Percentiles rank a stretch among this genome's conserved stretches.
phyloP scores from a whole-genome alignment of 2,797 vertebrate genomes.

The Pachyuromys duprasi region DNA sequence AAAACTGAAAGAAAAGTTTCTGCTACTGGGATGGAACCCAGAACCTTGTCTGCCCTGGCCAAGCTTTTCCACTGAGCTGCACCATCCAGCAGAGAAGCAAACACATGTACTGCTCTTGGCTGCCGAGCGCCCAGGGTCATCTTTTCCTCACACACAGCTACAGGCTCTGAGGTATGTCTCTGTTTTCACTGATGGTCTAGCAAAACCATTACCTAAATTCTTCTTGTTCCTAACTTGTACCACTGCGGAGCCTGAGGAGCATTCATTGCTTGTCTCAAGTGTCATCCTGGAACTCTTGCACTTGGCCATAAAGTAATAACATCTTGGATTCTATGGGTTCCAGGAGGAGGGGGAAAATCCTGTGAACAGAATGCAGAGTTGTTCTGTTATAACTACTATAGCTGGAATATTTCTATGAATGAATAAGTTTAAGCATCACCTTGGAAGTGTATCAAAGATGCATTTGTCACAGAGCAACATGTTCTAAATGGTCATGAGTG shows the following conservation, averaged over 20 bases:
- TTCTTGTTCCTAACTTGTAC: background rate
- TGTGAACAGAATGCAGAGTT: background rate
- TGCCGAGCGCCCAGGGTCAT: background rate
- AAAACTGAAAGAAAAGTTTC: background rate
- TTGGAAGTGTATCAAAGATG: conserved; percentile 1
- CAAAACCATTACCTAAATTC: background rate
- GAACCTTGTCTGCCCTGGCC: background rate
- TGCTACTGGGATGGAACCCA: background rate
- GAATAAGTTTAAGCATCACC: background rate
- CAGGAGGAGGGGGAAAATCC: background rate
- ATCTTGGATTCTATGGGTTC: background rate
- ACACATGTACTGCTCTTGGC: background rate
- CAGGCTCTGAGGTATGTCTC: background rate
- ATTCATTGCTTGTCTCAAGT: background rate
- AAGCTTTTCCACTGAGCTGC: background rate
- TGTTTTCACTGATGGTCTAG: background rate
- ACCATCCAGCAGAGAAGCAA: background rate
- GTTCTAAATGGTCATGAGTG: background rate
- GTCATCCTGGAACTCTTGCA: background rate
- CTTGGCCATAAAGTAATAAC: background rate
- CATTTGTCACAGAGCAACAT: background rate
- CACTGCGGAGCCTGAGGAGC: background rate
- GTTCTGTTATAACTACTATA: background rate
- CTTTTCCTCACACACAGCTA: background rate
- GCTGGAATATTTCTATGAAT: conserved; percentile 1